Conservation (phyloP, 2,113 vertebrate species). For the Malurus cyaneus region DNA sequence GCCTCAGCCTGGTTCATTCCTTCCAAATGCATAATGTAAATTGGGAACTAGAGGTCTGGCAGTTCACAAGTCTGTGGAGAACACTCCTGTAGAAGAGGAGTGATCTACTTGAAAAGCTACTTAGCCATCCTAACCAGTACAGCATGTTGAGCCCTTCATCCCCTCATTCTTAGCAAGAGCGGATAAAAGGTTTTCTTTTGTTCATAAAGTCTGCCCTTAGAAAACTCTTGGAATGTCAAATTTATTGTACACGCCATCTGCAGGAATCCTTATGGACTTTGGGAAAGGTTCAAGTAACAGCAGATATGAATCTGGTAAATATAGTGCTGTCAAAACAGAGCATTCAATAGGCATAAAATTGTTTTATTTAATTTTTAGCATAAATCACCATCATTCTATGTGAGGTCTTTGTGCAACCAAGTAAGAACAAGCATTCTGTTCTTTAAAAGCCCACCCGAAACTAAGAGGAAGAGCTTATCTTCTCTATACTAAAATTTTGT, state of each 20-base stretch:
- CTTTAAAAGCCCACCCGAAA: background rate
- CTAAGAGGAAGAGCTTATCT: background rate
- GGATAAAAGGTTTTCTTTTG: background rate
- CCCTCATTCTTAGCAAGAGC: background rate
- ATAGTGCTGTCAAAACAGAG: background rate
- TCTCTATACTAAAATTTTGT: background rate
- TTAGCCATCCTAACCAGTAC: background rate
- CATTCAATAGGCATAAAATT: background rate
- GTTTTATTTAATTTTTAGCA: background rate
- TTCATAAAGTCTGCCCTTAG: background rate
- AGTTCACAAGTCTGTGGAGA: background rate
- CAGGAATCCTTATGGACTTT: background rate
- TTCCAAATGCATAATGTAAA: accelerated
- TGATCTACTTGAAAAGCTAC: background rate
- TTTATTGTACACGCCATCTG: background rate
- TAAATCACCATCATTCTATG: background rate
- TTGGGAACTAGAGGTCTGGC: background rate
- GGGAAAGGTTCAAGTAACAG: background rate
- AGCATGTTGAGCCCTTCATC: background rate
- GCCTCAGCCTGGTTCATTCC: background rate
- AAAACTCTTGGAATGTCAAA: background rate
- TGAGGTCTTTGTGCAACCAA: background rate
- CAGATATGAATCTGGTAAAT: background rate
- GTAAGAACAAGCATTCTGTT: background rate
- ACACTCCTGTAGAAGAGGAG: background rate